phyloP scores from a whole-genome alignment of 2,797 vertebrate genomes.

The Catamblyrhynchus diadema region DNA sequence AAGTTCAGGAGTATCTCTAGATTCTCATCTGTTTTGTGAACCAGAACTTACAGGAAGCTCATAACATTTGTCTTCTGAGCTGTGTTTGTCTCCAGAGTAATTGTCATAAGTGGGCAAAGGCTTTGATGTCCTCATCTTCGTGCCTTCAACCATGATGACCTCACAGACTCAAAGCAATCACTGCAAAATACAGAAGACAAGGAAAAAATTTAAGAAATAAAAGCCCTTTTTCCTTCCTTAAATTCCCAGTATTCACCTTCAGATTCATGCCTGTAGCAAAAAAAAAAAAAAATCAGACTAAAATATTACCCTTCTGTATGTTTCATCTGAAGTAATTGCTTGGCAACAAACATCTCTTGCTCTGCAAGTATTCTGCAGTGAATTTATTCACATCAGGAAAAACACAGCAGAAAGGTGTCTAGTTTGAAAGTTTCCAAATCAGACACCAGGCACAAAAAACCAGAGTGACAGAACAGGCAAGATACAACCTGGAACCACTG shows the following conservation, averaged over 20 bases:
- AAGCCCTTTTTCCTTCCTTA: neutral
- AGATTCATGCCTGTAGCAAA: neutral
- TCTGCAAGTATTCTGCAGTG: neutral
- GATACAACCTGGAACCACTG: neutral
- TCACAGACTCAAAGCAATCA: conserved; percentile 16
- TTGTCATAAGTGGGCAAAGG: neutral
- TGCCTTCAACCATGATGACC: neutral
- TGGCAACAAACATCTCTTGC: neutral
- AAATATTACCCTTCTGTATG: neutral
- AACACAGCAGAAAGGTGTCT: neutral
- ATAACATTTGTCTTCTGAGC: neutral
- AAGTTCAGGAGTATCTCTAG: neutral
- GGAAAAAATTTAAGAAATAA: neutral
- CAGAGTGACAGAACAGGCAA: neutral
- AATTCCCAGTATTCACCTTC: neutral
- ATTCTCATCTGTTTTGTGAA: conserved; percentile 1
- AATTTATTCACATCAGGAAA: neutral
- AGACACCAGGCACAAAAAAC: neutral
- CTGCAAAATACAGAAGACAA: conserved; percentile 23
- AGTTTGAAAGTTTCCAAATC: neutral
- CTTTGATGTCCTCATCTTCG: conserved; percentile 13
- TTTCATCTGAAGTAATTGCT: neutral
- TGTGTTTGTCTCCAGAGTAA: conserved; percentile 19
- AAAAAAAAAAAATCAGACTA: neutral
- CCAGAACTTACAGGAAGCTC: conserved; percentile 41